Conservation (phyloP, 1,140 invertebrate species). For the Gonioctena quinquepunctata region DNA sequence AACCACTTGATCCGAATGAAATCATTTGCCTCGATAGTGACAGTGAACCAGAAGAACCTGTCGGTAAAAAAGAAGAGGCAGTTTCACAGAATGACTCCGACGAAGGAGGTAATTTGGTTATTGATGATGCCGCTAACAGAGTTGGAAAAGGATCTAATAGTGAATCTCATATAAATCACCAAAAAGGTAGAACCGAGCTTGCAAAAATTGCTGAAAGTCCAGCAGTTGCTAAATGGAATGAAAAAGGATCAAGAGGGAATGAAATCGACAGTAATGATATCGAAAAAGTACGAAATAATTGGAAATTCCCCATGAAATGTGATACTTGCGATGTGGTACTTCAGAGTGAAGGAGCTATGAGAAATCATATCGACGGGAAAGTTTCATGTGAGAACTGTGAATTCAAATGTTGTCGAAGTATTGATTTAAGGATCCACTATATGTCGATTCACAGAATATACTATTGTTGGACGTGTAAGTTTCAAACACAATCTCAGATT, state of each 20-base stretch:
- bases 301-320: background rate
- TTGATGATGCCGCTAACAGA: background rate
- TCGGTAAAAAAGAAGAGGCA: background rate
- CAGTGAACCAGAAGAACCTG: background rate
- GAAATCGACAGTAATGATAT: background rate
- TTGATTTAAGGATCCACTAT: background rate
- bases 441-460: background rate
- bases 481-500: background rate
- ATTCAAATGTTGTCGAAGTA: background rate
- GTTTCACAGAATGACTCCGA: background rate
- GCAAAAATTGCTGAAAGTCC: too few relatives aligned
- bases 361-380: background rate
- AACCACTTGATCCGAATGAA: background rate
- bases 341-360: background rate
- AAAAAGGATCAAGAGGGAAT: background rate
- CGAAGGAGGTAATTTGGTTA: conserved; percentile 2
- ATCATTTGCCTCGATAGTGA: background rate
- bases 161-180: too few relatives aligned
- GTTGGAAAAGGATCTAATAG: too few relatives aligned
- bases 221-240: too few relatives aligned
- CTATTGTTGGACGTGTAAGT: background rate
- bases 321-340: background rate
- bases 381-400: background rate
- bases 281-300: background rate
- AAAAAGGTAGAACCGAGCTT: too few relatives aligned